A percentile compares a stretch with the other conserved stretches of the same genome.
Evolutionary conservation across 1,140 invertebrate species (phyloP).

Genomic region (Zaprionus africanus): DNA sequence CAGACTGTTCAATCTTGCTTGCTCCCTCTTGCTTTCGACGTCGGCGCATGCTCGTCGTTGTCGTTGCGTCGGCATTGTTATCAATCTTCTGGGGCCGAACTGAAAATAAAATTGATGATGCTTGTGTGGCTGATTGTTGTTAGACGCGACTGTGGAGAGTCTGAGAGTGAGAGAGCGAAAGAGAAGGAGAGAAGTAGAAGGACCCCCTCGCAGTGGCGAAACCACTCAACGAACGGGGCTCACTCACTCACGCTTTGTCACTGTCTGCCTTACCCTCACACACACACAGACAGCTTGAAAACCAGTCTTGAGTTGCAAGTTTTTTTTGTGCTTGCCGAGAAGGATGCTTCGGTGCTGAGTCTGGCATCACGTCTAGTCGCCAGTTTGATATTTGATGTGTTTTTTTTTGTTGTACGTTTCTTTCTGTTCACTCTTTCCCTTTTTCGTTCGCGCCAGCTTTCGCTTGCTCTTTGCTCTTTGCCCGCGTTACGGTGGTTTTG

Average conservation of each 20-base stretch:
- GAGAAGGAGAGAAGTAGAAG: background rate
- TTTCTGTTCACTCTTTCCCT: background rate
- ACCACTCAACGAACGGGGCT: conserved; percentile 6
- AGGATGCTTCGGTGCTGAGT: conserved; percentile 43
- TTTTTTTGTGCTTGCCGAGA: conserved; percentile 28
- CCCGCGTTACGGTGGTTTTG: conserved; percentile 14
- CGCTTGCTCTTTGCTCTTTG: conserved; percentile 38
- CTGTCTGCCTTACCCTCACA: conserved; percentile 5
- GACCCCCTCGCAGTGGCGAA: background rate
- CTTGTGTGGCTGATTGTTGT: conserved; percentile 30
- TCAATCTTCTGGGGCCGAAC: conserved; percentile 40
- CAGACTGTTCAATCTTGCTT: background rate
- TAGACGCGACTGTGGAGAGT: background rate
- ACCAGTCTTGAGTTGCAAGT: conserved; percentile 56
- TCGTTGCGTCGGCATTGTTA: conserved; percentile 58
- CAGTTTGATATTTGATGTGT: conserved; percentile 18
- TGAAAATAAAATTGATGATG: conserved; percentile 46
- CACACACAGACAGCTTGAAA: conserved; percentile 18
- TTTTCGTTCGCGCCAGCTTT: conserved; percentile 23
- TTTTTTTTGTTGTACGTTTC: conserved; percentile 9
- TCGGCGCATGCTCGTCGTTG: conserved; percentile 45
- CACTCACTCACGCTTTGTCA: conserved; percentile 8
- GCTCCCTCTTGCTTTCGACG: background rate
- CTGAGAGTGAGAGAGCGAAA: background rate
- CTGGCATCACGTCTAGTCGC: conserved; percentile 55